Base-by-base conservation (phyloP, 2,797 vertebrate genomes). In the Lerista edwardsae region DNA sequence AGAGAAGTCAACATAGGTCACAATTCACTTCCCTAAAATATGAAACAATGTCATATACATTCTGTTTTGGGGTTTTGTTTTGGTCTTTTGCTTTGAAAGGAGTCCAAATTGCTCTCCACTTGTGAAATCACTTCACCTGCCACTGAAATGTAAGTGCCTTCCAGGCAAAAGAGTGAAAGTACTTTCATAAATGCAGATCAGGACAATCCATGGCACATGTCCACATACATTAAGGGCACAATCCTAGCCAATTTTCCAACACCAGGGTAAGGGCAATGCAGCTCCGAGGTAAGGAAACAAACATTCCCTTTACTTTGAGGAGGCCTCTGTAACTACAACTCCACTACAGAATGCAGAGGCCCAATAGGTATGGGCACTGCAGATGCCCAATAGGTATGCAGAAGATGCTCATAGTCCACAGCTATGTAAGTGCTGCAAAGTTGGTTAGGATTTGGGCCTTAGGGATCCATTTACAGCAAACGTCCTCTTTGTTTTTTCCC, bases 21-120 rank as follows among this genome's bases (percentile, higher is more conserved):
- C 34, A 85, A 83, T 87, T 88, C 79, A 15, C 61, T 71, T 68
- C 67, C 57, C 31, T 0, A 8, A 79, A 75, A 89, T 80, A 88
- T 84, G 64, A 61, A 61, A 34, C 34, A 61, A 36, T 7, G 10
- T 36, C 39, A 51, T 4, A 75, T 0, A 79, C 21, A 1, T 55
- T 19, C 51, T 55, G 14, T 55, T 55, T 55, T 15, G 12, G 0
- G 85, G 68, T 86, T 86, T 82, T 17, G 72, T 87, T 81, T 17
- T 77, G 75, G 34, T 74, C 68, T 57, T 7, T 23, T 77, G 34
- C 75, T 71, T 39, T 7, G 23, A 92, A 84, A 88, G 36, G 34
- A 76, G 19, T 75, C 68, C 62, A 57, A 73, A 36, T 74, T 80
- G 4, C 74, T 88, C 85, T 85, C 36, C 72, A 62, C 3, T 1